Evolutionary conservation across 2,888 invertebrate genomes (phyloP), one percentile per base, ranked within the genome.

Genomic region (Lamellibrachia satsuma): DNA sequence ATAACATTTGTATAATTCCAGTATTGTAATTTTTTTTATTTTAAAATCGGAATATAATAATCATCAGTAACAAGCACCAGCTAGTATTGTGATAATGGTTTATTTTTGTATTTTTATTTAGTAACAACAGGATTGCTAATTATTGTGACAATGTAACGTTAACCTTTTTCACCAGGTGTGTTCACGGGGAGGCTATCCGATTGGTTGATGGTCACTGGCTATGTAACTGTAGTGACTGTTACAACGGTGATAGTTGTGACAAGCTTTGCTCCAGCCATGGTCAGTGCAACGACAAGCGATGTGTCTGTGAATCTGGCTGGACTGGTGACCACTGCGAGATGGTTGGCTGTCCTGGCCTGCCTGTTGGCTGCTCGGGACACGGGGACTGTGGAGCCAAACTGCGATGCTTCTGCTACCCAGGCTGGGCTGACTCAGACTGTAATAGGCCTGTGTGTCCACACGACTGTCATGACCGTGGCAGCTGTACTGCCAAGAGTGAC

Each of bases 211-310:
- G 93, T 60, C 75, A 90, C 22, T 95, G 95, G 95, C 91, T 92
- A 55, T 95, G 95, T 92, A 90, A 93, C 8, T 95, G 95, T 93
- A 93, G 94, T 7, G 90, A 93, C 1, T 95, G 95, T 92, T 95
- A 95, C 94, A 94, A 92, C 93, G 95, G 95, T 22, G 90, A 92
- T 7, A 93, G 92, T 52, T 95, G 95, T 93, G 94, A 94, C 39
- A n/a, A 91, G 39, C 52, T 91, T 22, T 94, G 94, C 91, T 93
- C 93, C 60, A 92, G 90, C 2, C 90, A 60, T 7, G 90, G 93
- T 75, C 75, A 75, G 75, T 75, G 75, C 75, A 22, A 15, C 75
- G 3, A 75, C 75, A 75, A 75, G 22, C 75, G 22, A 75, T 75
- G 75, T 75, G 75, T 75, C 75, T 75, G 75, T 75, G 75, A 75